Percentiles rank a stretch among this genome's conserved stretches.
Evolutionary conservation across 2,797 vertebrate genomes (phyloP).

Genomic region (Notoglanidium macrostoma): DNA sequence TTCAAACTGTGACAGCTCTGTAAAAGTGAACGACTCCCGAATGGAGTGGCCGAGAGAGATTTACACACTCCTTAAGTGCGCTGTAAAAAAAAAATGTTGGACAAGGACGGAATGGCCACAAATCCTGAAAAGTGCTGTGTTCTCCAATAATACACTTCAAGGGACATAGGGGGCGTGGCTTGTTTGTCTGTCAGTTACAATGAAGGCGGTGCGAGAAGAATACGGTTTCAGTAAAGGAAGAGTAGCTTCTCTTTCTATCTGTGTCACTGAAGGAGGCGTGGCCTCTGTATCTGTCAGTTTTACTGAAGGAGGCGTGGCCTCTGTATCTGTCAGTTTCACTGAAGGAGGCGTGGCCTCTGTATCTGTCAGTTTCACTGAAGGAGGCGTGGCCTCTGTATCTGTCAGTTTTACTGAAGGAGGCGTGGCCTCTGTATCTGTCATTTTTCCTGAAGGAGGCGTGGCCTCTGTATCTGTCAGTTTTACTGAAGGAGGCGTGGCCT

Average conservation of each 20-base stretch:
- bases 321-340: background rate
- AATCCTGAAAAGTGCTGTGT: conserved; percentile 32
- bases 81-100: conserved; percentile 25
- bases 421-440: background rate
- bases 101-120: conserved; percentile 47
- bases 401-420: background rate
- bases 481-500: background rate
- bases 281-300: background rate
- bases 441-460: background rate
- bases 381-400: background rate
- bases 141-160: background rate
- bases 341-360: background rate
- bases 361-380: background rate
- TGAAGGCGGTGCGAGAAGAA: background rate
- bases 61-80: conserved; percentile 41
- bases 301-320: background rate
- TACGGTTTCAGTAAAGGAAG: background rate
- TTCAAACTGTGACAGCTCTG: conserved; percentile 33
- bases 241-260: too few species aligned
- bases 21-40: conserved; percentile 36
- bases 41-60: conserved; percentile 16
- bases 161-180: background rate
- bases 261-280: background rate
- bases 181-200: background rate
- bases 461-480: background rate